Evolutionary conservation across 2,888 invertebrate species (phyloP), one percentile per base, ranked within the genome.

Genomic region (Coremacera marginata): DNA sequence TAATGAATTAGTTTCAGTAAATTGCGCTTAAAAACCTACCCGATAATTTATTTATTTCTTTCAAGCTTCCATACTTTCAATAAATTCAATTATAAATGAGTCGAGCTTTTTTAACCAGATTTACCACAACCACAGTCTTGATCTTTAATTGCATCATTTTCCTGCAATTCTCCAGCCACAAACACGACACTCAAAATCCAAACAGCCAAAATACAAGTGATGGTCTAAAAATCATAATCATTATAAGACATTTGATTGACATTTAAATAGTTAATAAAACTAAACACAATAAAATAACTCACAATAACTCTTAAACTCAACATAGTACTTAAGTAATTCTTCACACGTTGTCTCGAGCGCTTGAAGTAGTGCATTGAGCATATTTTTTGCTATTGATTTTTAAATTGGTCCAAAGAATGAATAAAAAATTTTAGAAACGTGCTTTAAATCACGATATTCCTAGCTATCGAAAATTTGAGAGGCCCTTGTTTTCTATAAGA

Each of bases 291-390:
- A 27, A 11, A 7, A 27, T 27, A 27, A 60, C 60, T 60, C 11
- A 60, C 60, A 60, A 60, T 27, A 27, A 60, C 60, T 60, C 60
- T 60, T 25, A 60, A 60, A 60, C 60, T 60, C 19, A 60, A 16
- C 60, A 60, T 60, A 16, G 25, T 27, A 60, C 25, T 60, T 60
- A 27, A 27, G 16, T 60, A 11, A 2, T 22, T 60, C 19, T 25
- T 7, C 27, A 27, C 4, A 5, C 27, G 60, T 27, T 60, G 60
- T 9, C 27, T 22, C 27, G 11, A 25, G 22, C 14, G 22, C 57
- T 60, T 60, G 60, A 14, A 27, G 27, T 27, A 27, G 27, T 27
- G 27, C 11, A 27, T 60, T 2, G 11, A 27, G 9, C 60, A 14
- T 27, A 27, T 60, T 27, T 14, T 11, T 44, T 7, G 44, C 44